These are phyloP conservation scores for Drosophila nigrodunni DNA, from an alignment of 1,140 invertebrate genomes.

Conservation along the genomic window DNA sequence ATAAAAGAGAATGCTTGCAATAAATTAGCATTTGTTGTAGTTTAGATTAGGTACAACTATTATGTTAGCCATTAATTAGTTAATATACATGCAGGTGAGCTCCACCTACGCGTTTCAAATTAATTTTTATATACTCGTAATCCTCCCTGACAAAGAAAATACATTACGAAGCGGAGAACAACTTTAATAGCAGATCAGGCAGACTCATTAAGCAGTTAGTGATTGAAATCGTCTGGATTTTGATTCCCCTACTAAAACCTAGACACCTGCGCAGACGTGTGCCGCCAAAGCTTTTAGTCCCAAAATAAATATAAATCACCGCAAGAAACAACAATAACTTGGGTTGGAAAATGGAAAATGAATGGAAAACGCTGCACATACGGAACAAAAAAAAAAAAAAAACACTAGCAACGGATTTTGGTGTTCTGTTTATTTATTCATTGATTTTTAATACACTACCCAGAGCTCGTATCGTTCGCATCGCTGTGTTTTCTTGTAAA, in stretches of 20 bases:
- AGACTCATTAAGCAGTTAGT: slow-evolving; percentile 18
- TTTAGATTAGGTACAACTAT: neutral
- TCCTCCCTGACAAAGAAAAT: slow-evolving; percentile 11
- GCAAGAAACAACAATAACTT: slow-evolving; percentile 22
- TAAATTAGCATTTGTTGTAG: slow-evolving; percentile 4
- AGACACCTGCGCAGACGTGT: slow-evolving; percentile 41
- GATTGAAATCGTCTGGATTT: neutral
- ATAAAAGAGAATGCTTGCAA: slow-evolving; percentile 5
- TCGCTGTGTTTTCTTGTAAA: slow-evolving; percentile 61
- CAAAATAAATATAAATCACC: slow-evolving; percentile 55
- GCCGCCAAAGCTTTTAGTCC: slow-evolving; percentile 52
- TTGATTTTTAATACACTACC: slow-evolving; percentile 75
- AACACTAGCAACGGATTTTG: slow-evolving; percentile 29
- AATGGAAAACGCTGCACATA: slow-evolving; percentile 53
- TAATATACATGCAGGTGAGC: neutral
- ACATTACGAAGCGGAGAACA: slow-evolving; percentile 13
- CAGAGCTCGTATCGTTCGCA: slow-evolving; percentile 37
- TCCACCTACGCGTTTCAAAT: neutral
- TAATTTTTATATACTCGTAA: neutral
- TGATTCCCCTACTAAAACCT: neutral
- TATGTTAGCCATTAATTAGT: neutral
- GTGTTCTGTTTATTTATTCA: slow-evolving; percentile 79
- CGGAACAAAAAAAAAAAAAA: neutral
- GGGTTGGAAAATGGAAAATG: slow-evolving; percentile 11
- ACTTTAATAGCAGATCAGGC: slow-evolving; percentile 2